These are phyloP conservation scores for Eupithecia tripunctaria DNA, from an alignment of 2,888 invertebrate genomes.

Conservation along the genomic window DNA sequence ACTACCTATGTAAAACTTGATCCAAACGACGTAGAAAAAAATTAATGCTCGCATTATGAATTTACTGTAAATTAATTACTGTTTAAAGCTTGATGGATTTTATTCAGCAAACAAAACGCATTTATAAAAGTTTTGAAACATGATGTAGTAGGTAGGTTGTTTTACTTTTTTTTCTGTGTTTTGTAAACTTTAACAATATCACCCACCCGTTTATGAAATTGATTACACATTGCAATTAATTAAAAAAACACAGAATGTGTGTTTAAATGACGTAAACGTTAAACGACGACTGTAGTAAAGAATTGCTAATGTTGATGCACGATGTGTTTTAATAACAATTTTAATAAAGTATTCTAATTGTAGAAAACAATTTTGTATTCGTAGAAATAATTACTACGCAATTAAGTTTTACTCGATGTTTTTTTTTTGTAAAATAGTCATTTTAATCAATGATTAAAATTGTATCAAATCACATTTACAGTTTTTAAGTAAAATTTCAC, in stretches of 20 bases:
- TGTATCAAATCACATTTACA: neutral
- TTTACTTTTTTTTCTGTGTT: neutral
- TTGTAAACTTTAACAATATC: neutral
- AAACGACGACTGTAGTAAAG: too few relatives aligned
- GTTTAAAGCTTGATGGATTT: neutral
- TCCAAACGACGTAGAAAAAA: neutral
- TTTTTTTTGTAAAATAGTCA: too few relatives aligned
- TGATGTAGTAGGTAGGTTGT: neutral
- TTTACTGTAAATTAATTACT: neutral
- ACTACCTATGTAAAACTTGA: neutral
- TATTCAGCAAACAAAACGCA: neutral
- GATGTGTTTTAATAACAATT: neutral
- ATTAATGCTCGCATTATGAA: neutral
- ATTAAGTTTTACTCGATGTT: neutral
- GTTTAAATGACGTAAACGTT: neutral
- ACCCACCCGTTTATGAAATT: neutral
- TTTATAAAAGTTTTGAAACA: neutral
- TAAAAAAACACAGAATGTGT: neutral
- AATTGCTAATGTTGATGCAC: neutral
- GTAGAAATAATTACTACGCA: neutral
- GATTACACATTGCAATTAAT: neutral
- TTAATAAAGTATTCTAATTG: neutral
- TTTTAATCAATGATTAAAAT: neutral
- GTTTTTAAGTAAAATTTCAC: neutral
- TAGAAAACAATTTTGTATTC: neutral